Conservation (phyloP, 2,113 vertebrate genomes). For the Percopsis transmontana region DNA sequence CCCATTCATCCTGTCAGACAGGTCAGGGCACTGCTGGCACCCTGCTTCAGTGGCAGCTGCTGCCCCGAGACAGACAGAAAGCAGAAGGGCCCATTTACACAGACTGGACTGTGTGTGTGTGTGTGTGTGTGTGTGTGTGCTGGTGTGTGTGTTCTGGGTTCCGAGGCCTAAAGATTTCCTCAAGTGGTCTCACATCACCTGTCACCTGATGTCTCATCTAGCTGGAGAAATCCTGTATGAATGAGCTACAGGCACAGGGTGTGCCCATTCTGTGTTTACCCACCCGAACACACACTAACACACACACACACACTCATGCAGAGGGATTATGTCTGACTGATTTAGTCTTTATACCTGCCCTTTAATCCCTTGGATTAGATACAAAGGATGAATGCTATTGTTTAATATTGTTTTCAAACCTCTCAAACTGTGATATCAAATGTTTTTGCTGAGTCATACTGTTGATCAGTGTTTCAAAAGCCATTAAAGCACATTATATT, state of each 20-base stretch:
- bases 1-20: constrained; percentile 41
- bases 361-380: constrained; percentile 25
- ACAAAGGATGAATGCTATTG: background rate
- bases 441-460: background rate
- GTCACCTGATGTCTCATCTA: constrained; percentile 54
- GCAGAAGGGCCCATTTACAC: constrained; percentile 26
- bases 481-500: background rate
- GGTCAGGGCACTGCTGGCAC: constrained; percentile 47
- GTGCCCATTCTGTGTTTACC: background rate
- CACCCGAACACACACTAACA: background rate
- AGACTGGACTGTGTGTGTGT: constrained; percentile 10
- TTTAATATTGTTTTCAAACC: background rate
- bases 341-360: constrained; percentile 10
- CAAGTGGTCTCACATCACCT: constrained; percentile 53
- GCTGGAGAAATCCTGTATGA: constrained; percentile 37
- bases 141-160: constrained; percentile 27
- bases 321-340: background rate
- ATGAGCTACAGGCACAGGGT: constrained; percentile 14
- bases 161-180: constrained; percentile 43
- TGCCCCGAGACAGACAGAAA: constrained; percentile 26
- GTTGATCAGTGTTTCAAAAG: constrained; percentile 6
- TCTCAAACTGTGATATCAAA: background rate
- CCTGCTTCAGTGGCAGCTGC: constrained; percentile 45
- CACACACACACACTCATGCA: constrained; percentile 12
- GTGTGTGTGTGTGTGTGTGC: constrained; percentile 18